These are phyloP conservation scores for Elephantulus edwardii DNA, from an alignment of 2,113 vertebrate genomes.

Conservation along the genomic window DNA sequence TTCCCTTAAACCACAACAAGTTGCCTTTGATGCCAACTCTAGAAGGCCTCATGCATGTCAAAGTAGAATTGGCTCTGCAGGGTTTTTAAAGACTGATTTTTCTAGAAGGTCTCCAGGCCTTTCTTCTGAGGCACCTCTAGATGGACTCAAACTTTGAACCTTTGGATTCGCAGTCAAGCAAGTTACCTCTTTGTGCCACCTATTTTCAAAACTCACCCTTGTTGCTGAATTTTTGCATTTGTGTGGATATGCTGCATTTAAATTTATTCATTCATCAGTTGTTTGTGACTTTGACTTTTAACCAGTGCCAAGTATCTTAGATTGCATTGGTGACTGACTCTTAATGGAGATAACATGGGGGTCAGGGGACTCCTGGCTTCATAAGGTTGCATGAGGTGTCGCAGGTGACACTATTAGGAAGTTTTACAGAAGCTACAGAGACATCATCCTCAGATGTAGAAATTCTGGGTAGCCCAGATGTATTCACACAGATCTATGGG, in stretches of 20 bases:
- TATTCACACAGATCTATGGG: neutral
- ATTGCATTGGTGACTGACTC: neutral
- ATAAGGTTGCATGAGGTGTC: neutral
- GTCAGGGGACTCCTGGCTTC: neutral
- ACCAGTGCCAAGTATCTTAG: neutral
- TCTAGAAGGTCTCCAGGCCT: neutral
- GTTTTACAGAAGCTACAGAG: conserved; percentile 23
- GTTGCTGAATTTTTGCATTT: neutral
- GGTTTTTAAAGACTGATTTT: neutral
- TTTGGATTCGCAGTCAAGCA: neutral
- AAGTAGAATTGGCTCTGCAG: neutral
- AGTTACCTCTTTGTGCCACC: neutral
- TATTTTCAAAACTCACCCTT: neutral
- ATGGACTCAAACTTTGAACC: neutral
- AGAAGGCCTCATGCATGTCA: neutral
- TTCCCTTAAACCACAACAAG: neutral
- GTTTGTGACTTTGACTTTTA: conserved; percentile 47
- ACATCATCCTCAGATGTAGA: neutral
- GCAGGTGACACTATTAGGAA: neutral
- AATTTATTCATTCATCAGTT: neutral
- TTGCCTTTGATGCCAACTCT: neutral
- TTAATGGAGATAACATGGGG: neutral
- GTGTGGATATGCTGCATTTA: neutral
- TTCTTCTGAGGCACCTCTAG: neutral
- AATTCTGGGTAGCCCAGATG: conserved; percentile 34